Conservation (phyloP, 2,797 vertebrate genomes). For the Xenopus petersii region DNA sequence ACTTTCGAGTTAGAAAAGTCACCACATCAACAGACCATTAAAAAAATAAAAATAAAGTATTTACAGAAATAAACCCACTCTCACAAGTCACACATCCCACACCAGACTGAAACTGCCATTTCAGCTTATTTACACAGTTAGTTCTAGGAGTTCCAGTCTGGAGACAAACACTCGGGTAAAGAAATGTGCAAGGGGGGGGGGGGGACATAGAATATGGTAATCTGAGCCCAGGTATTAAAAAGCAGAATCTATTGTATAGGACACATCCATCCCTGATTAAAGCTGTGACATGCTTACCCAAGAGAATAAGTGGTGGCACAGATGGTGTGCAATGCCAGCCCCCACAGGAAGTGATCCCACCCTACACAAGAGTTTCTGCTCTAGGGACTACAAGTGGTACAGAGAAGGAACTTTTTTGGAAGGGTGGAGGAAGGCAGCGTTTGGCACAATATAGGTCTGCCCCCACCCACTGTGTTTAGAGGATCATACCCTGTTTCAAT, state of each 20-base stretch:
- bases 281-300: neutral
- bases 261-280: neutral
- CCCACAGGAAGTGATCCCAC: neutral
- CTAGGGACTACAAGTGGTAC: constrained; percentile 2
- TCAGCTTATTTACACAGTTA: constrained; percentile 19
- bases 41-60: constrained; percentile 80
- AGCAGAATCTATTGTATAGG: constrained; percentile 9
- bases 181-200: neutral
- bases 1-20: constrained; percentile 82
- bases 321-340: neutral
- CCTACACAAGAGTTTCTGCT: constrained; percentile 27
- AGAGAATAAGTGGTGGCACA: too few species aligned
- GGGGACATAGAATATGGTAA: neutral
- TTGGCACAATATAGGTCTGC: constrained; percentile 52
- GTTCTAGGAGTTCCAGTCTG: constrained; percentile 13
- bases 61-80: constrained; percentile 89
- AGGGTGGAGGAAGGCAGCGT: constrained; percentile 10
- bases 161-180: neutral
- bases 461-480: constrained; percentile 37
- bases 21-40: constrained; percentile 82
- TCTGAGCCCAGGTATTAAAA: constrained; percentile 2
- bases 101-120: constrained; percentile 65
- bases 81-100: constrained; percentile 72
- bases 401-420: constrained; percentile 14
- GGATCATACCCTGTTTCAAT: neutral